Conservation (phyloP, 2,888 invertebrate genomes). For the Nephrotoma guestfalica region DNA sequence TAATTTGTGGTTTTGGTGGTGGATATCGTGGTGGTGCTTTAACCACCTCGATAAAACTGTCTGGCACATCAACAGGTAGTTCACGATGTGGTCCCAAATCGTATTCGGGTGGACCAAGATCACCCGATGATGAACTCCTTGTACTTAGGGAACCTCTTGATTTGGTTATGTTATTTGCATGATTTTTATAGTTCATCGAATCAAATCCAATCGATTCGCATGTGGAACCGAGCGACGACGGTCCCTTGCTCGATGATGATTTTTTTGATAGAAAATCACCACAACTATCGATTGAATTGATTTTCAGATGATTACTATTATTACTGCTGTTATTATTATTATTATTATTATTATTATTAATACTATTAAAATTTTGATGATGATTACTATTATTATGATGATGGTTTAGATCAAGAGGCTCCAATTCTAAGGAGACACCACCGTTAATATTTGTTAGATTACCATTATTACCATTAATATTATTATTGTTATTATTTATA, state of each 20-base stretch:
- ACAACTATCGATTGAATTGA: constrained; percentile 9
- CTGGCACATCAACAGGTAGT: constrained; percentile 79
- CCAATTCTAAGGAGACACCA: constrained; percentile 18
- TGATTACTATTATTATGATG: not conserved
- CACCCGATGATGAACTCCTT: constrained; percentile 21
- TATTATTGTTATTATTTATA: constrained; percentile 8
- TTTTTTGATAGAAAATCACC: constrained; percentile 8
- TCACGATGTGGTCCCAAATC: constrained; percentile 37
- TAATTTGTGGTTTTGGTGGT: constrained; percentile 29
- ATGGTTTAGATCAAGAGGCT: constrained; percentile 21
- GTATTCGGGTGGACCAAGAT: constrained; percentile 25
- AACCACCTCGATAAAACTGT: constrained; percentile 69
- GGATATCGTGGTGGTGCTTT: constrained; percentile 60
- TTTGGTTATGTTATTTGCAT: constrained; percentile 16
- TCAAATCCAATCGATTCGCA: constrained; percentile 23
- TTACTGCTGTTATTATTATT: not conserved
- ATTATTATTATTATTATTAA: not conserved
- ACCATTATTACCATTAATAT: constrained; percentile 11
- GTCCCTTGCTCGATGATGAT: constrained; percentile 18
- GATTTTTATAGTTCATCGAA: constrained; percentile 27
- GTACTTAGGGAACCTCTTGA: constrained; percentile 21
- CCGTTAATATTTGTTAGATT: constrained; percentile 9
- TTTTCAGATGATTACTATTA: not conserved
- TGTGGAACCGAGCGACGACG: constrained; percentile 16
- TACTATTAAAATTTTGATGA: not conserved